phyloP scores from a whole-genome alignment of 2,888 invertebrate genomes.

The Prenolepis imparis region DNA sequence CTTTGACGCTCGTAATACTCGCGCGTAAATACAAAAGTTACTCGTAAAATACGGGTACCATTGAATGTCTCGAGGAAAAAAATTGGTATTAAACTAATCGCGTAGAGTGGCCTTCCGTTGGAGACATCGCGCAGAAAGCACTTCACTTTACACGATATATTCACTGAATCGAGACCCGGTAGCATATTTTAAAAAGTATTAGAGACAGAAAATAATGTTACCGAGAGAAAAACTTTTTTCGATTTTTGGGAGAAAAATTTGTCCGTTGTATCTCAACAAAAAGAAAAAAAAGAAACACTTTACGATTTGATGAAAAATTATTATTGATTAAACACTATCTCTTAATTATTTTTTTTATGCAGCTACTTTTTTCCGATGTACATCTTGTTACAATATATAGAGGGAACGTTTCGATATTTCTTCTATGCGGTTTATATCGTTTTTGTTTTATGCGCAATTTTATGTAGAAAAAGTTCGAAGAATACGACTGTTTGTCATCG shows the following conservation, averaged over 20 bases:
- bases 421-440: background rate
- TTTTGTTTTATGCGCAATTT: background rate
- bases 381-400: slow-evolving; percentile 1
- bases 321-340: background rate
- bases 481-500: background rate
- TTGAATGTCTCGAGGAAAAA: slow-evolving; percentile 28
- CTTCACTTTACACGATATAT: slow-evolving; percentile 62
- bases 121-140: slow-evolving; percentile 32
- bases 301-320: background rate
- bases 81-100: slow-evolving; percentile 60
- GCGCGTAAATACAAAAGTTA: slow-evolving; percentile 30
- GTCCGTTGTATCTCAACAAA: slow-evolving; percentile 8
- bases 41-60: slow-evolving; percentile 4
- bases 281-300: background rate
- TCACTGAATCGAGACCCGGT: slow-evolving; percentile 48
- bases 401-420: background rate
- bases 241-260: background rate
- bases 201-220: slow-evolving; percentile 19
- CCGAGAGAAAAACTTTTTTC: background rate
- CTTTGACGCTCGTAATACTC: background rate
- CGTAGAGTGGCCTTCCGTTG: slow-evolving; percentile 57
- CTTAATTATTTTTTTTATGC: background rate
- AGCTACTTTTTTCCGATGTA: background rate
- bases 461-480: background rate
- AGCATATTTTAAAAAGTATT: slow-evolving; percentile 36